Evolutionary conservation across 2,888 invertebrate species (phyloP), one percentile per base, ranked within the genome.

Genomic region (Baccha elongata): DNA sequence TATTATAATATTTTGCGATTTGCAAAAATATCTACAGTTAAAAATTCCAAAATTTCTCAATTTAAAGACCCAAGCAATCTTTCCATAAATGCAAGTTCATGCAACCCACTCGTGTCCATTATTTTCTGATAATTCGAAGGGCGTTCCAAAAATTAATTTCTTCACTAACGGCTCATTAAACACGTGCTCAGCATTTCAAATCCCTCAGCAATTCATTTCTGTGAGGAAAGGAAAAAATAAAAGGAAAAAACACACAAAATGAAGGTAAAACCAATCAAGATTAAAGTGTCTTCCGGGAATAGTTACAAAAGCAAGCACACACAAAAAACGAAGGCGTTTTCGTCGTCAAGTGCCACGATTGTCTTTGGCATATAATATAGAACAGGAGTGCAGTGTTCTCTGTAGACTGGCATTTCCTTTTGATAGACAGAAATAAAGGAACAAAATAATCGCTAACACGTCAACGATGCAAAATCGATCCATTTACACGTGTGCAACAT

Each of bases 231-330:
- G 10, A 44, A 44, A 44, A 19, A 19, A 11, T 7, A 17, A 32
- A 17, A 52, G 10, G 17, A 29, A 26, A 6, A 44, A 21, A 11
- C 32, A 35, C 1, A 23, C 23, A 11, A 58, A 74, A 68, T 74
- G 68, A 68, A 68, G 46, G 67, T 55, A 74, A 74, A 80, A 58
- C 74, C 80, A 64, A 80, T 80, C 74, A 64, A 68, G 80, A 64
- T 75, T 75, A 80, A 60, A 58, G 44, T 32, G 62, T 64, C 75
- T 75, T 53, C 46, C 42, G 29, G 75, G 74, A 55, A 75, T 69
- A 69, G 68, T 75, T 62, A 46, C 48, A 8, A 62, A 53, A 48
- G 46, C 62, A 37, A 48, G 46, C 17, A 55, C n/a, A 46, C 19
- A 3, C 13, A 23, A 50, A 46, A 44, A 15, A 10, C 13, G 48